Percentiles rank a stretch among this genome's conserved stretches.
Evolutionary conservation across 2,888 invertebrate genomes (phyloP).

Genomic region (Agrilus mali): DNA sequence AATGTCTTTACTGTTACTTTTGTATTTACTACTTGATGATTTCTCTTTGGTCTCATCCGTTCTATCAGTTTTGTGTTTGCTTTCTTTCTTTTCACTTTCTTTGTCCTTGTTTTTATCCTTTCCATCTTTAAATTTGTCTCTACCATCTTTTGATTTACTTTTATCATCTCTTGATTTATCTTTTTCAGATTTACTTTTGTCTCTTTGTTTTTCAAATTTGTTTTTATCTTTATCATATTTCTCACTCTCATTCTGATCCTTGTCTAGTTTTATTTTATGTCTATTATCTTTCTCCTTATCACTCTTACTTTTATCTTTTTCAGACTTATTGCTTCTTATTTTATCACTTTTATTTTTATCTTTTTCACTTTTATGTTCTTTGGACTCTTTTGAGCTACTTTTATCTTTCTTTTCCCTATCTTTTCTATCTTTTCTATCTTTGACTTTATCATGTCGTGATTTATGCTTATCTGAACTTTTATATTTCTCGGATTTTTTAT

Average conservation of each 20-base stretch:
- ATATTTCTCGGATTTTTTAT: conserved; percentile 19
- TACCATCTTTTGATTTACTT: conserved; percentile 11
- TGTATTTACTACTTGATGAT: conserved; percentile 15
- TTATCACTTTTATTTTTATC: conserved; percentile 8
- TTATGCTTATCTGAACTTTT: conserved; percentile 34
- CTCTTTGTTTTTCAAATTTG: conserved; percentile 19
- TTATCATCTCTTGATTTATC: conserved; percentile 16
- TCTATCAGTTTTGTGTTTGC: conserved; percentile 1
- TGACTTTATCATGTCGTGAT: conserved; percentile 18
- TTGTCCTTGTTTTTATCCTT: conserved; percentile 18
- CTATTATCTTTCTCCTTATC: conserved; percentile 17
- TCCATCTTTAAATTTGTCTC: conserved; percentile 5
- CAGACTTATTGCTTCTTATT: conserved; percentile 13
- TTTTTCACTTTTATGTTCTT: conserved; percentile 11
- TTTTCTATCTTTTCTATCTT: conserved; percentile 17
- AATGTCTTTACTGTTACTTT: conserved; percentile 22
- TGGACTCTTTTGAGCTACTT: conserved; percentile 14
- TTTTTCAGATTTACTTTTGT: conserved; percentile 21
- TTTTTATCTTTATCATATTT: conserved; percentile 23
- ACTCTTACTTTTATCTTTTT: conserved; percentile 6
- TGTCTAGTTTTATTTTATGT: conserved; percentile 2
- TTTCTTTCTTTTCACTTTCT: conserved; percentile 14
- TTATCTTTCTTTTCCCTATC: conserved; percentile 23
- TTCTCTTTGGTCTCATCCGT: conserved; percentile 5
- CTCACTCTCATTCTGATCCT: conserved; percentile 2